Base-by-base conservation (phyloP, 2,113 vertebrate genomes). In the Atherinomorus stipes region DNA sequence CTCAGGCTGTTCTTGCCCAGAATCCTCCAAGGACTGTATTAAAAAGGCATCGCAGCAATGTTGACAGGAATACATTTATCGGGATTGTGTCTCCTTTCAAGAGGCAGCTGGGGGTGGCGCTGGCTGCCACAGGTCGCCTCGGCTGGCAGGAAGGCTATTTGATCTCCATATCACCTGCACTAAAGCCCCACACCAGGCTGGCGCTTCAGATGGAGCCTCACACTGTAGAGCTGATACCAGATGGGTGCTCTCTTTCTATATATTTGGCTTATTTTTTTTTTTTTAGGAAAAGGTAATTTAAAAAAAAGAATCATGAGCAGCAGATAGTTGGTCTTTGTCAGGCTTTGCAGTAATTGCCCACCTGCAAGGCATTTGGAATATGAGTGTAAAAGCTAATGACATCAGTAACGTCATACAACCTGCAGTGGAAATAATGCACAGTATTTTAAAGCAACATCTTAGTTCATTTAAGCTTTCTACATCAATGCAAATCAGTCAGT, bases 51-150 rank as follows among this genome's bases (percentile, higher is more conserved):
- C 65, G 84, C 85, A 87, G 86, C 90, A 84, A 90, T 92, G 90
- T 93, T 93, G 93, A 92, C 91, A 93, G 89, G 89, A 94, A 93
- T 92, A 92, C 92, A 86, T 93, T 93, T 91, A 94, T 94, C 57
- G 88, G 88, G 87, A 94, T 94, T 86, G 87, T 90, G 87, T 94
- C 91, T 80, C 73, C 80, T 93, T 94, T 93, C 93, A 91, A 86
- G 87, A 83, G 85, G 90, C 91, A 81, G 87, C 89, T 85, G 56
- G 71, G 78, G 85, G 90, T 69, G 83, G 84, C 78, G 84, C 88
- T 77, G 77, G 61, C 85, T 86, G 86, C 84, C 84, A 81, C 89
- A 74, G 86, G 90, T 88, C 81, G 72, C 74, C 79, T 73, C 18
- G 80, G 79, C 76, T 73, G 70, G 81, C 90, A 77, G 71, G 74